Evolutionary conservation across 2,888 invertebrate genomes (phyloP).

Genomic region (Hoplodrina ambigua): DNA sequence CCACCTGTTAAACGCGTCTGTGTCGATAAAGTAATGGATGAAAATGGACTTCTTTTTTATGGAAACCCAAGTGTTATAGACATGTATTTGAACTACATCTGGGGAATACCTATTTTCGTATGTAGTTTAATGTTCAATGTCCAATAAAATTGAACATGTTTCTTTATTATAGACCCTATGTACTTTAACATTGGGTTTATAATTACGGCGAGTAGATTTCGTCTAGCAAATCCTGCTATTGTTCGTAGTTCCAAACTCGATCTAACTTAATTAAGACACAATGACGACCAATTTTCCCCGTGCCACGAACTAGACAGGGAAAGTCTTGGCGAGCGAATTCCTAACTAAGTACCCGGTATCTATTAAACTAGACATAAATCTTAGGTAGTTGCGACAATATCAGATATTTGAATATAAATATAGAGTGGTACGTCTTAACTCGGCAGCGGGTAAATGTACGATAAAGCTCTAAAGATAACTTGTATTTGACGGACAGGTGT

Average conservation of each 20-base stretch:
- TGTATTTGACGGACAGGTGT: conserved; percentile 85
- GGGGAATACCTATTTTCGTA: conserved; percentile 21
- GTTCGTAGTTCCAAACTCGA: conserved; percentile 50
- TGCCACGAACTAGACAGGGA: conserved; percentile 56
- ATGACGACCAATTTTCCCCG: conserved; percentile 56
- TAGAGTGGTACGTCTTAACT: conserved; percentile 67
- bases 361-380: conserved; percentile 67
- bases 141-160: conserved; percentile 29
- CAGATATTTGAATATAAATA: conserved; percentile 69
- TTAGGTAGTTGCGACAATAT: conserved; percentile 64
- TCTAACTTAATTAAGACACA: conserved; percentile 59
- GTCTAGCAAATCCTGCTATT: conserved; percentile 38
- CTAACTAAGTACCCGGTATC: conserved; percentile 63
- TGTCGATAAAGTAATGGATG: conserved; percentile 56
- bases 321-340: conserved; percentile 59
- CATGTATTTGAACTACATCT: conserved; percentile 22
- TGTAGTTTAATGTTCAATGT: conserved; percentile 21
- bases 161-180: conserved; percentile 9
- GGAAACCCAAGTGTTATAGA: conserved; percentile 32
- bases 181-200: conserved; percentile 10
- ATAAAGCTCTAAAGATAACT: conserved; percentile 80
- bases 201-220: conserved; percentile 33
- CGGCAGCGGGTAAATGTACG: conserved; percentile 75
- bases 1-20: conserved; percentile 56
- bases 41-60: conserved; percentile 55